A percentile compares a stretch with the other conserved stretches of the same genome.
Evolutionary conservation across 1,140 invertebrate genomes (phyloP).

Genomic region (Trypoxylus dichotomus): DNA sequence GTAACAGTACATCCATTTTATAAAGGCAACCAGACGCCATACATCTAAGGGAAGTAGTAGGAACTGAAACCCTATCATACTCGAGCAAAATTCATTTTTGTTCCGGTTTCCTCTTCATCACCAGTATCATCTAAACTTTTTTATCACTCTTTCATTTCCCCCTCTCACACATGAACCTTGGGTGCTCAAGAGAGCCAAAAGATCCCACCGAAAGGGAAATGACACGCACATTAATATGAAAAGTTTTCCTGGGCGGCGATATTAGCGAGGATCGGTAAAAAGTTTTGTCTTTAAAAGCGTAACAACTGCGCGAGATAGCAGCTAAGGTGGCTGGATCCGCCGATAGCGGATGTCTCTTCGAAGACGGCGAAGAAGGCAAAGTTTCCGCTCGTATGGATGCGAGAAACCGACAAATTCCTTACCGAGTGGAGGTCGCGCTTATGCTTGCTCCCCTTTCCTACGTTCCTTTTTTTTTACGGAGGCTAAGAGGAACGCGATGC

Average conservation of each 20-base stretch:
- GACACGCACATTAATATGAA: conserved; percentile 9
- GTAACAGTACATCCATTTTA: no score
- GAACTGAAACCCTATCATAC: no score
- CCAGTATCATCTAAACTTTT: not conserved
- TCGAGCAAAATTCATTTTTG: no score
- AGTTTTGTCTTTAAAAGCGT: conserved; percentile 23
- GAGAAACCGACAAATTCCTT: not conserved
- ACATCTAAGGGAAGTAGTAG: no score
- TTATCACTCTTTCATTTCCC: not conserved
- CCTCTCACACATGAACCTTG: not conserved
- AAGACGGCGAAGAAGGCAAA: not conserved
- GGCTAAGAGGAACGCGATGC: no score
- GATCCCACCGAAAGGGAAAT: not conserved
- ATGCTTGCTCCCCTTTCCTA: not conserved
- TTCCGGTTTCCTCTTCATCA: not conserved
- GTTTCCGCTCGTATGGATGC: not conserved
- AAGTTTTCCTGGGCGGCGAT: not conserved
- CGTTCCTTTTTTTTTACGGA: not conserved
- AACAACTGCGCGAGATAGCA: not conserved
- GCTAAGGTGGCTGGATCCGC: not conserved
- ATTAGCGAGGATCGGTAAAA: not conserved
- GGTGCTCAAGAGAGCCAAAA: not conserved
- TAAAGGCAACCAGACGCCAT: no score
- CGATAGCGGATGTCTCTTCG: not conserved
- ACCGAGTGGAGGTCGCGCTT: not conserved